Percentiles rank a stretch among this genome's conserved stretches.
These are phyloP conservation scores for Sapayoa aenigma DNA, from an alignment of 2,113 vertebrate species.

Conservation along the genomic window DNA sequence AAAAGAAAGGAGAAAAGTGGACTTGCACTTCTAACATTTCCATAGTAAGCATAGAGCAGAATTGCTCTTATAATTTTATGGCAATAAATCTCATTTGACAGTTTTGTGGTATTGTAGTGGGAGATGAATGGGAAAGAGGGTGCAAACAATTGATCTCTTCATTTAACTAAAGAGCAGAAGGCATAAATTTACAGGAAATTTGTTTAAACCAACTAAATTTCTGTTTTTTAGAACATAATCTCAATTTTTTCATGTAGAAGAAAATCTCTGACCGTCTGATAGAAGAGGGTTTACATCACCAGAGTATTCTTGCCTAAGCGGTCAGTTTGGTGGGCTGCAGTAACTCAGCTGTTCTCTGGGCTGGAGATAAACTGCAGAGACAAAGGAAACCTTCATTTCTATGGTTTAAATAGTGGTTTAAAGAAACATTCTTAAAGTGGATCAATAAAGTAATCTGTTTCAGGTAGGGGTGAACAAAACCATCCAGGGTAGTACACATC, in stretches of 20 bases:
- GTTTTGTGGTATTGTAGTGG: neutral
- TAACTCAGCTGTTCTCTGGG: neutral
- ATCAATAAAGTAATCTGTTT: neutral
- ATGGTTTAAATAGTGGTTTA: neutral
- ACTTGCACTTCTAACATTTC: neutral
- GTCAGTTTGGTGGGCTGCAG: neutral
- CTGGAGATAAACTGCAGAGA: neutral
- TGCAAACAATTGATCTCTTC: neutral
- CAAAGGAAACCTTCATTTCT: neutral
- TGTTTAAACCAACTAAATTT: neutral
- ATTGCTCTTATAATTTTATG: neutral
- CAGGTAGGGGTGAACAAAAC: neutral
- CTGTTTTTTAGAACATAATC: neutral
- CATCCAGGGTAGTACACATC: neutral
- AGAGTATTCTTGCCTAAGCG: accelerated
- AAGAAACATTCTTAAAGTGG: neutral
- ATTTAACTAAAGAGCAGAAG: neutral
- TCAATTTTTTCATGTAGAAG: neutral
- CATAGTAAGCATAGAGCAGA: neutral
- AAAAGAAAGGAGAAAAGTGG: neutral
- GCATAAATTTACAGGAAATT: neutral
- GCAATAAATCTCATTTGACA: constrained; percentile 33
- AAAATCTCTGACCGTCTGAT: neutral
- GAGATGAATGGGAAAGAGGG: constrained; percentile 29
- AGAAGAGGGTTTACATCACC: neutral